Conservation (phyloP, 2,797 vertebrate species). For the Borostomias antarcticus region DNA sequence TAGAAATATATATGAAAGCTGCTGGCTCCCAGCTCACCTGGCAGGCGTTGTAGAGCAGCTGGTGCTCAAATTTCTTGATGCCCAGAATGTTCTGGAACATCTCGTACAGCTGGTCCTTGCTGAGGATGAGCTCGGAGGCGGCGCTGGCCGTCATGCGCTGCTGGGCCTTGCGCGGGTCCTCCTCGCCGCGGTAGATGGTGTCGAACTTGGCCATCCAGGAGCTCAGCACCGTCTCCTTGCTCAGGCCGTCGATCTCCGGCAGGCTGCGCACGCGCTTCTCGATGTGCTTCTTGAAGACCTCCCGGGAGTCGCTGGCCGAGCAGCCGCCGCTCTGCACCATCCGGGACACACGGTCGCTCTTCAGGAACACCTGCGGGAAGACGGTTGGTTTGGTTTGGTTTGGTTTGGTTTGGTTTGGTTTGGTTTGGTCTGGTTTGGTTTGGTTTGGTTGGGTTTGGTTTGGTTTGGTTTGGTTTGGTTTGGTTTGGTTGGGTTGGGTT, state of each 20-base stretch:
- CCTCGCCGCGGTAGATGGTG: slow-evolving; percentile 93
- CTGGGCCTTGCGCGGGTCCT: slow-evolving; percentile 89
- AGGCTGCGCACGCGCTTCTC: slow-evolving; percentile 96
- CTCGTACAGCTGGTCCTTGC: slow-evolving; percentile 96
- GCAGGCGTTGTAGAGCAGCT: slow-evolving; percentile 96
- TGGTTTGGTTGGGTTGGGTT: no score
- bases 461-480: no score
- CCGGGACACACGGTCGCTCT: slow-evolving; percentile 91
- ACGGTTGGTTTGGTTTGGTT: no score
- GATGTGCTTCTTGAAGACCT: slow-evolving; percentile 98
- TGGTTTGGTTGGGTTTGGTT: no score
- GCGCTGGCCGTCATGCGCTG: slow-evolving; percentile 87
- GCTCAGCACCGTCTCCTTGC: slow-evolving; percentile 97
- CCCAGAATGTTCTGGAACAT: slow-evolving; percentile 98
- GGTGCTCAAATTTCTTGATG: slow-evolving; percentile 96
- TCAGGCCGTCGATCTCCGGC: slow-evolving; percentile 94
- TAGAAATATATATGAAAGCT: no score
- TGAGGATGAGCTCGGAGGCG: slow-evolving; percentile 95
- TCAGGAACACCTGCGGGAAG: slow-evolving; percentile 88
- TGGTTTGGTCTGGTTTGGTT: no score
- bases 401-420: no score
- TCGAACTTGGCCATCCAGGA: slow-evolving; percentile 98
- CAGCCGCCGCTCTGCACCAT: slow-evolving; percentile 97
- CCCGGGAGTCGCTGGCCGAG: slow-evolving; percentile 91
- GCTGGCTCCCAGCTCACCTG: slow-evolving; percentile 83